Evolutionary conservation across 2,797 vertebrate genomes (phyloP).

Genomic region (Sphenopsis melanotis): DNA sequence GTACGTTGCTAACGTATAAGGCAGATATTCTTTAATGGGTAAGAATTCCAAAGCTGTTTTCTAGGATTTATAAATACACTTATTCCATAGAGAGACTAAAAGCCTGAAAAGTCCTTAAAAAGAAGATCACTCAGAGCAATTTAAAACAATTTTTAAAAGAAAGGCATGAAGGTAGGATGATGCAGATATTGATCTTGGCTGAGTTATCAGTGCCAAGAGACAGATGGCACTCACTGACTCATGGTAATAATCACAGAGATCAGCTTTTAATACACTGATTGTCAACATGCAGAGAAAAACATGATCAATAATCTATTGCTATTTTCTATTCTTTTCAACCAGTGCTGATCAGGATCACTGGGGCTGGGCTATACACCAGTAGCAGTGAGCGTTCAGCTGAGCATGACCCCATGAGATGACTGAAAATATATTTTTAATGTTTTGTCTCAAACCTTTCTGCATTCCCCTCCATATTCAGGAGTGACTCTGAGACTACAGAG

Average conservation of each 20-base stretch:
- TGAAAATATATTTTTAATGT: not conserved
- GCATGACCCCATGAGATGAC: fast-evolving
- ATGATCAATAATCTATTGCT: not conserved
- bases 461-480: not conserved
- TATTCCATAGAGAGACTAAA: not conserved
- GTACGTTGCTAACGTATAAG: not conserved
- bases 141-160: not conserved
- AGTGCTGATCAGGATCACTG: not conserved
- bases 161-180: not conserved
- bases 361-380: not conserved
- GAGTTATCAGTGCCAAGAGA: not conserved
- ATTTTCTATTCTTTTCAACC: not conserved
- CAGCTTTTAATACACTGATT: not conserved
- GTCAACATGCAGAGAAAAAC: not conserved
- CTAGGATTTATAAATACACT: not conserved
- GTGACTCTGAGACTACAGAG: not conserved
- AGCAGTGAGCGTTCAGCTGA: fast-evolving
- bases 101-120: not conserved
- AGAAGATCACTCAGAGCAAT: not conserved
- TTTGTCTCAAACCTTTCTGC: not conserved
- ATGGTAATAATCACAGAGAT: not conserved
- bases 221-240: not conserved
- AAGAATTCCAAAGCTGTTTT: not conserved
- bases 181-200: not conserved
- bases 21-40: not conserved